Percentiles rank a stretch among this genome's conserved stretches.
phyloP scores from a whole-genome alignment of 2,797 vertebrate species.

The Pseudochromis fuscus region DNA sequence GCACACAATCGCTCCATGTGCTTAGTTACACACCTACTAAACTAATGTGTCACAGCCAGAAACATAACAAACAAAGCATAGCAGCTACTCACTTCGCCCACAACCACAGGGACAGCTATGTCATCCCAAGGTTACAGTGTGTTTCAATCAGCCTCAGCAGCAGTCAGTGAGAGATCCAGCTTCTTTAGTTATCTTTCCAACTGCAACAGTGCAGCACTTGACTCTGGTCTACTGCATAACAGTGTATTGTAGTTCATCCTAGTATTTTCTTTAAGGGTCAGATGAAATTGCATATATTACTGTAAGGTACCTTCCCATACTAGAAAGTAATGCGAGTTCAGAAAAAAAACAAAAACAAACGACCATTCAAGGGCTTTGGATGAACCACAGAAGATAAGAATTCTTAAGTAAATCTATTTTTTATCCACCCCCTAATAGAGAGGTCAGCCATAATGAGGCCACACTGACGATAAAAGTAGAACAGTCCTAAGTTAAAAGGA shows the following conservation, averaged over 20 bases:
- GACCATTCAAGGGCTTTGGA: neutral
- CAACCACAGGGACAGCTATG: conserved; percentile 4
- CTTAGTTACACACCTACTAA: conserved; percentile 3
- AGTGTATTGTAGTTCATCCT: neutral
- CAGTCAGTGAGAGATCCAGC: neutral
- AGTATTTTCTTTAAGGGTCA: conserved; percentile 1
- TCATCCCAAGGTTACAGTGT: neutral
- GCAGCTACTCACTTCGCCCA: neutral
- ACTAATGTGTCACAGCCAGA: conserved; percentile 18
- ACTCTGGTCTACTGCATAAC: neutral
- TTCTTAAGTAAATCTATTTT: neutral
- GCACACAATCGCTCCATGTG: neutral
- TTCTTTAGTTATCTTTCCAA: neutral
- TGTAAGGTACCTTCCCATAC: neutral
- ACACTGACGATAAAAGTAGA: conserved; percentile 27
- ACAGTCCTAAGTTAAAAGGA: conserved; percentile 29
- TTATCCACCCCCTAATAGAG: neutral
- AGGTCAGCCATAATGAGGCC: conserved; percentile 47
- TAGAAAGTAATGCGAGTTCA: no score
- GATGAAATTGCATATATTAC: neutral
- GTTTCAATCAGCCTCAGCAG: neutral
- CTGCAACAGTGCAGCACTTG: neutral
- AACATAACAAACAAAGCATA: neutral
- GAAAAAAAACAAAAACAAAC: no score
- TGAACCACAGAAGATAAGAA: neutral